Evolutionary conservation across 1,140 invertebrate species (phyloP).

Genomic region (Formica exsecta): DNA sequence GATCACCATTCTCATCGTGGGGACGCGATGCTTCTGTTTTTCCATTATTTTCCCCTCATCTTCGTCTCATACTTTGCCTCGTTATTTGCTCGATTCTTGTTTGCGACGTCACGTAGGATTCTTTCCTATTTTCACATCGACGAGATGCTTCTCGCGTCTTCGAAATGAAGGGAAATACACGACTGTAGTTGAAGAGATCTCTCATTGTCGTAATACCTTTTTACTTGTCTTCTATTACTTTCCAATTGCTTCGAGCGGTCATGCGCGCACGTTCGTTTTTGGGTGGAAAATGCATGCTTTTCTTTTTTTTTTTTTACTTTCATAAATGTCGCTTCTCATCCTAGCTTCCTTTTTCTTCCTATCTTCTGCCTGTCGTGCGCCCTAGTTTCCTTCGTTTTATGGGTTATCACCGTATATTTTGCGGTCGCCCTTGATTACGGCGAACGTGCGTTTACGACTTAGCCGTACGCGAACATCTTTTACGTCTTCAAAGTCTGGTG

Average conservation of each 20-base stretch:
- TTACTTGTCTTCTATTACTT: slow-evolving; percentile 33
- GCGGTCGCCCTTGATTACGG: slow-evolving; percentile 35
- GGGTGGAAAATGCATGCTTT: neutral
- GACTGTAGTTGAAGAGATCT: slow-evolving; percentile 22
- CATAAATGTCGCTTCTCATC: slow-evolving; percentile 33
- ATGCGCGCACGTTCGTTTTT: neutral
- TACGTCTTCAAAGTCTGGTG: slow-evolving; percentile 20
- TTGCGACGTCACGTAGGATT: slow-evolving; percentile 27
- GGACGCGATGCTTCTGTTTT: neutral
- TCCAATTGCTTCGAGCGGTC: slow-evolving; percentile 35
- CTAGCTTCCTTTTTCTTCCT: neutral
- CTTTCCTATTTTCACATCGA: neutral
- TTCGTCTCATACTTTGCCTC: slow-evolving; percentile 12
- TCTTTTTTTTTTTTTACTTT: slow-evolving; percentile 13
- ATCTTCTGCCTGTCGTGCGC: neutral
- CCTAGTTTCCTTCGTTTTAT: slow-evolving; percentile 18
- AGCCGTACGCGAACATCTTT: slow-evolving; percentile 3
- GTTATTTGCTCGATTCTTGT: slow-evolving; percentile 44
- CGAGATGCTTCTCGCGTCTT: neutral
- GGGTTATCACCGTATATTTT: slow-evolving; percentile 18
- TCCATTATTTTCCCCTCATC: slow-evolving; percentile 31
- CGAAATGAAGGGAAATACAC: slow-evolving; percentile 16
- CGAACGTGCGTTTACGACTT: slow-evolving; percentile 20
- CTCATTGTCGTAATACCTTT: slow-evolving; percentile 10
- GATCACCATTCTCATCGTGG: slow-evolving; percentile 30